Percentiles rank a stretch among this genome's conserved stretches.
Conservation (phyloP, 2,888 invertebrate genomes). For the Conops quadrifasciatus region DNA sequence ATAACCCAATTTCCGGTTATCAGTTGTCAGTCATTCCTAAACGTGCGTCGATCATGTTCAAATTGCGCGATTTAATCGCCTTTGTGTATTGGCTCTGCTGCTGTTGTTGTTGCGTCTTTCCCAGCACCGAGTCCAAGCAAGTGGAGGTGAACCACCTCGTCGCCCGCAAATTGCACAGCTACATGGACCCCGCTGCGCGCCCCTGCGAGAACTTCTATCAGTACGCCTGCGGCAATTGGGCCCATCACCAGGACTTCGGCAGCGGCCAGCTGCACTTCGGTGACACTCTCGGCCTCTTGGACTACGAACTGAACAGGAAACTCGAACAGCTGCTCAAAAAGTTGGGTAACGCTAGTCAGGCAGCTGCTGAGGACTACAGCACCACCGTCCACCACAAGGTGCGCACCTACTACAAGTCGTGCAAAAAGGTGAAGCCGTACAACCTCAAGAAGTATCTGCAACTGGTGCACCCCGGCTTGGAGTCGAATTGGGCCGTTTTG, state of each 20-base stretch:
- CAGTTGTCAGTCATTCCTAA: not conserved
- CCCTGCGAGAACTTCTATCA: slow-evolving; percentile 62
- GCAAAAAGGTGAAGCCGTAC: slow-evolving; percentile 57
- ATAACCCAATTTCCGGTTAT: too few species aligned
- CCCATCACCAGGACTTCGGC: slow-evolving; percentile 46
- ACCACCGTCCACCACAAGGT: slow-evolving; percentile 46
- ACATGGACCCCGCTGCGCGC: slow-evolving; percentile 55
- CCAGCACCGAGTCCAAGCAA: slow-evolving; percentile 43
- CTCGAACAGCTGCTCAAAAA: slow-evolving; percentile 53
- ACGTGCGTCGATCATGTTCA: slow-evolving; percentile 50
- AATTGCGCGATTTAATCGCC: slow-evolving; percentile 50
- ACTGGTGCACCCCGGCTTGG: slow-evolving; percentile 50
- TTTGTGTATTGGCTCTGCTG: slow-evolving; percentile 48
- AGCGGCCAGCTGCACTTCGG: slow-evolving; percentile 50
- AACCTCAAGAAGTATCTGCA: slow-evolving; percentile 57
- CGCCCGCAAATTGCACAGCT: slow-evolving; percentile 55
- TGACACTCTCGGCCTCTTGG: slow-evolving; percentile 56
- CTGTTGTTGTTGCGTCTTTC: slow-evolving; percentile 43
- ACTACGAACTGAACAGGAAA: slow-evolving; percentile 55
- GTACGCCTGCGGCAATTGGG: slow-evolving; percentile 61
- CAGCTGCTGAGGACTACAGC: slow-evolving; percentile 13
- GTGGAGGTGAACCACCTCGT: slow-evolving; percentile 54
- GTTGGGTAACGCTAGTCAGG: slow-evolving; percentile 20
- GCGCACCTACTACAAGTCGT: slow-evolving; percentile 56
- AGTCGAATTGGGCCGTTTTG: slow-evolving; percentile 47